phyloP scores from a whole-genome alignment of 2,113 vertebrate genomes.

The Antigone vipio region DNA sequence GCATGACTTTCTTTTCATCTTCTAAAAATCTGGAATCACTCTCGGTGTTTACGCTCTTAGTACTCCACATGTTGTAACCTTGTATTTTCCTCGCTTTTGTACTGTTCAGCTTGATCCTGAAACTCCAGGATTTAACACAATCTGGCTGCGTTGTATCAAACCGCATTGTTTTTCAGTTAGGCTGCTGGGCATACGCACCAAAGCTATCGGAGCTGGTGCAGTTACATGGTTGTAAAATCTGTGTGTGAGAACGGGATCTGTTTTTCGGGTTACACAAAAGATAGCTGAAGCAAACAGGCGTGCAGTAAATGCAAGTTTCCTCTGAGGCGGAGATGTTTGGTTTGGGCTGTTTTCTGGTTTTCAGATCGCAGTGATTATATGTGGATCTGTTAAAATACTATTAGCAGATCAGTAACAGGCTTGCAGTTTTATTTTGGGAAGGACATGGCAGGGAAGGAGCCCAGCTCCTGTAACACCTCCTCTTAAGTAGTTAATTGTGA shows the following conservation, averaged over 20 bases:
- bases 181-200: background rate
- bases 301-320: background rate
- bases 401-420: background rate
- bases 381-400: background rate
- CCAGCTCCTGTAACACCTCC: background rate
- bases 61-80: background rate
- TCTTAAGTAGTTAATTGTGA: background rate
- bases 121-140: background rate
- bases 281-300: background rate
- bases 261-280: background rate
- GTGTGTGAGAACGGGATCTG: background rate
- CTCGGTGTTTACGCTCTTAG: background rate
- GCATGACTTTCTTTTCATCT: constrained; percentile 34
- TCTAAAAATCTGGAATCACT: constrained; percentile 33
- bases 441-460: background rate
- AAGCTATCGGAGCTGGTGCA: background rate
- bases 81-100: background rate
- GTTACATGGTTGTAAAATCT: background rate
- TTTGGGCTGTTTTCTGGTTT: background rate
- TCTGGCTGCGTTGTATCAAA: background rate
- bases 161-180: background rate
- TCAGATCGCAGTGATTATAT: background rate
- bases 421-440: background rate
- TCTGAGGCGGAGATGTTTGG: background rate
- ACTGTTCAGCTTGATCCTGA: background rate